Evolutionary conservation across 2,113 vertebrate genomes (phyloP).

Genomic region (Numida meleagris): DNA sequence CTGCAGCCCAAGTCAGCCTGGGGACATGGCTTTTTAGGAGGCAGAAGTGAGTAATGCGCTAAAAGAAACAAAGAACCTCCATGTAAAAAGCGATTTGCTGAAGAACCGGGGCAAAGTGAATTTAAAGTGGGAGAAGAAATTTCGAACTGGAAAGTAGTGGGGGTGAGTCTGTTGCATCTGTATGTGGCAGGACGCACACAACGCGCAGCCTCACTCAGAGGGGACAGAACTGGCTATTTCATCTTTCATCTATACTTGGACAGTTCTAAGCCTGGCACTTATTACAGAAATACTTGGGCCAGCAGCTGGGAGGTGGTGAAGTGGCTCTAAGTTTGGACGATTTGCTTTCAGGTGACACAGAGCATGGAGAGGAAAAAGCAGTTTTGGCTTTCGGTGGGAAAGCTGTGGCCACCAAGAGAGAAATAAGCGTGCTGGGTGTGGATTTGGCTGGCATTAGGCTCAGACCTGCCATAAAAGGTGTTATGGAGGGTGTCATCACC

Average conservation of each 20-base stretch:
- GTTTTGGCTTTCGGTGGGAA: background rate
- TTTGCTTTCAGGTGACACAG: background rate
- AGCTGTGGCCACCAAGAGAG: background rate
- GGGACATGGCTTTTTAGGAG: background rate
- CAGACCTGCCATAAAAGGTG: accelerated
- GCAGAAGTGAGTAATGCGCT: background rate
- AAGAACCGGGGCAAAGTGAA: background rate
- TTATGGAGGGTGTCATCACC: background rate
- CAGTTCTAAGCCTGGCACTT: background rate
- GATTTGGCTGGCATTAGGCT: background rate
- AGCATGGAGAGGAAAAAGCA: background rate
- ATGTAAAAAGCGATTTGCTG: background rate
- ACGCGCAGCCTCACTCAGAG: background rate
- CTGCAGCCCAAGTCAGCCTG: background rate
- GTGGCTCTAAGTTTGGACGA: accelerated
- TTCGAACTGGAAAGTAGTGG: background rate
- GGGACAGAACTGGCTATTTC: background rate
- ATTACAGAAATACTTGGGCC: background rate
- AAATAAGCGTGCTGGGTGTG: background rate
- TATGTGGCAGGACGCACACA: background rate
- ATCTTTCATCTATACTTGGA: background rate
- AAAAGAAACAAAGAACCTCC: background rate
- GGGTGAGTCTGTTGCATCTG: background rate
- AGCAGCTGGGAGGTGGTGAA: background rate
- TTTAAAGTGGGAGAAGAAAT: background rate